phyloP scores from a whole-genome alignment of 2,113 vertebrate species.

The Ciconia boyciana region DNA sequence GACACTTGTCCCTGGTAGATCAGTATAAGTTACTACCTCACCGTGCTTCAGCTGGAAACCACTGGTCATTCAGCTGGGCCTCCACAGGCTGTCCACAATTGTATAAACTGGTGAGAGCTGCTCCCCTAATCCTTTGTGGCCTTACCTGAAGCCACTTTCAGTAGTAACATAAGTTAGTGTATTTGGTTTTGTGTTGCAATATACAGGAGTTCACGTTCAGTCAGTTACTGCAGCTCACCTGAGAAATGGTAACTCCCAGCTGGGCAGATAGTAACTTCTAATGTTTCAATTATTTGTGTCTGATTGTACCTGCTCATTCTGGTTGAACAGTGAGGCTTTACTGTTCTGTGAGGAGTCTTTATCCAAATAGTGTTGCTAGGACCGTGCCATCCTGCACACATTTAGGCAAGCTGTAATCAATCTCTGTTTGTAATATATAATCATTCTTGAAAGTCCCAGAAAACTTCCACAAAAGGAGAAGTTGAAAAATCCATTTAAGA shows the following conservation, averaged over 20 bases:
- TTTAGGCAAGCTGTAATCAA: neutral
- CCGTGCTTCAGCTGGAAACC: neutral
- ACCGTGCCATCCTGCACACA: neutral
- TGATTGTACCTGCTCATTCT: neutral
- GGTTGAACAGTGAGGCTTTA: neutral
- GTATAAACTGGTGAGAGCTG: neutral
- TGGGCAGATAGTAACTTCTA: neutral
- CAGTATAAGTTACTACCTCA: neutral
- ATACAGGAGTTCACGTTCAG: neutral
- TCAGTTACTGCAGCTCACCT: neutral
- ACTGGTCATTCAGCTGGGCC: neutral
- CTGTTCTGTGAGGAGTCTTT: neutral
- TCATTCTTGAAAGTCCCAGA: neutral
- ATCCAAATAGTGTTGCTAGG: neutral
- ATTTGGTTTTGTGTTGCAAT: neutral
- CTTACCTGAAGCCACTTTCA: neutral
- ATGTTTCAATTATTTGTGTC: neutral
- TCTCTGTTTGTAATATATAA: neutral
- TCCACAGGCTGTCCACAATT: neutral
- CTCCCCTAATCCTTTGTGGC: neutral
- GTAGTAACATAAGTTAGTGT: accelerated
- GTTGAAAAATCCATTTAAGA: neutral
- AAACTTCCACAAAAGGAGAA: neutral
- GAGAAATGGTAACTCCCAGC: neutral
- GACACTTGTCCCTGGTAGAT: neutral